Evolutionary conservation across 2,797 vertebrate genomes (phyloP).

Genomic region (Poecilia wingei): DNA sequence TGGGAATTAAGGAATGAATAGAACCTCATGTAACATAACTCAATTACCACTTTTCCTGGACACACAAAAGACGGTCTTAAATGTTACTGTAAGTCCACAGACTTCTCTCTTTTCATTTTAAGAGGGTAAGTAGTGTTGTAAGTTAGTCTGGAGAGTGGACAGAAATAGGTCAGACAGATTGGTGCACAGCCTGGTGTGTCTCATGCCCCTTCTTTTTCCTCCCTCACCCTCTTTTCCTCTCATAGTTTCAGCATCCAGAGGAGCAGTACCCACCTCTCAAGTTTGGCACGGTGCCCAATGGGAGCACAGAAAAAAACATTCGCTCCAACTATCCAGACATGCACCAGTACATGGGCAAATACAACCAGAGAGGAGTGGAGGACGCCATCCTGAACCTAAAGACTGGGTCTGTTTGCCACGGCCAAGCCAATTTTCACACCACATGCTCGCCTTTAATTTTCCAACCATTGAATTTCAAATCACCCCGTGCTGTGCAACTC

Average conservation of each 20-base stretch:
- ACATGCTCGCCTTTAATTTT: not conserved
- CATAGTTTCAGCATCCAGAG: constrained; percentile 95
- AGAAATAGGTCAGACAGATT: constrained; percentile 79
- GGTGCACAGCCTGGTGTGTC: constrained; percentile 69
- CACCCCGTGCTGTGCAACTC: constrained; percentile 2
- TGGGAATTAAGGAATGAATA: constrained; percentile 62
- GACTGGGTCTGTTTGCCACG: constrained; percentile 84
- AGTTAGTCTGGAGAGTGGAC: constrained; percentile 70
- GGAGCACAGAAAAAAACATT: constrained; percentile 96
- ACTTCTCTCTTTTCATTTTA: constrained; percentile 52
- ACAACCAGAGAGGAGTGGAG: constrained; percentile 94
- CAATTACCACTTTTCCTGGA: constrained; percentile 57
- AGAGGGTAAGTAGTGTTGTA: constrained; percentile 53
- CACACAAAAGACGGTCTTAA: constrained; percentile 50
- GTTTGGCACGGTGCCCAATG: constrained; percentile 95
- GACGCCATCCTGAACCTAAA: constrained; percentile 93
- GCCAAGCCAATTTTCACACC: not conserved
- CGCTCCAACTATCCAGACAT: constrained; percentile 96
- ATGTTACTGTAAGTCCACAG: constrained; percentile 50
- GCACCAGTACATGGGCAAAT: constrained; percentile 95
- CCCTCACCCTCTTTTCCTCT: constrained; percentile 54
- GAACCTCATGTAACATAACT: constrained; percentile 58
- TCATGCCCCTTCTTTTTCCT: constrained; percentile 61
- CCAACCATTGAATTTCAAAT: not conserved
- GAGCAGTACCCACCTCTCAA: constrained; percentile 94